Evolutionary conservation across 2,888 invertebrate species (phyloP).

Genomic region (Dasypogon diadema): DNA sequence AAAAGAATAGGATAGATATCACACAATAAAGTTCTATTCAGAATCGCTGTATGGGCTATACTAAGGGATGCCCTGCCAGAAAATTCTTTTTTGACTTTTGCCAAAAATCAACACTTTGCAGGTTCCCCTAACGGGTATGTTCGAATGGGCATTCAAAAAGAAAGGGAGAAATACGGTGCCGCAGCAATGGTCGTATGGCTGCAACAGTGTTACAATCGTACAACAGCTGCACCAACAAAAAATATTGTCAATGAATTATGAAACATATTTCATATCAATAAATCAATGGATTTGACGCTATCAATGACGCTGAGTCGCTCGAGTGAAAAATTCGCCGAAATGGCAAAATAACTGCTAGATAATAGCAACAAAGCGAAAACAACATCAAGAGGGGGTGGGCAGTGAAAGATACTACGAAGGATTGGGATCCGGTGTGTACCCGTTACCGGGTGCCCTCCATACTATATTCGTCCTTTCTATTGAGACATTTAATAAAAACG

Average conservation of each 20-base stretch:
- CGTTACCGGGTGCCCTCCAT: background rate
- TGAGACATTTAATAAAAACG: slow-evolving; percentile 25
- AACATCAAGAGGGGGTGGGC: background rate
- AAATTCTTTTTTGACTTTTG: slow-evolving; percentile 11
- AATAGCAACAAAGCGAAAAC: slow-evolving; percentile 26
- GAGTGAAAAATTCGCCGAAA: slow-evolving; percentile 50
- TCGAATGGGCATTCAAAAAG: background rate
- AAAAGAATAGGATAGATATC: background rate
- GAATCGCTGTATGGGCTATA: background rate
- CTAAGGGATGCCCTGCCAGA: background rate
- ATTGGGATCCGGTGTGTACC: background rate
- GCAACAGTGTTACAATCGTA: background rate
- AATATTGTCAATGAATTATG: slow-evolving; percentile 50
- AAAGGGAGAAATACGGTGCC: background rate
- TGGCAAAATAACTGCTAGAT: slow-evolving; percentile 48
- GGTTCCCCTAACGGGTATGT: background rate
- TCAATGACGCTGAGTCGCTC: slow-evolving; percentile 41
- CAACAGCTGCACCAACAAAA: slow-evolving; percentile 30
- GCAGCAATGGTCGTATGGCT: background rate
- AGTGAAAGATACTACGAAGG: background rate
- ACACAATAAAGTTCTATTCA: slow-evolving; percentile 1
- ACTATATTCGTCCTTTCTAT: background rate
- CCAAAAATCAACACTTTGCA: slow-evolving; percentile 18
- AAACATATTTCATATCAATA: slow-evolving; percentile 51
- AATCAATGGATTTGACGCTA: slow-evolving; percentile 51